A percentile compares a stretch with the other conserved stretches of the same genome.
phyloP scores from a whole-genome alignment of 92 coral and sea anemone species.

The Diadumene lineata region DNA sequence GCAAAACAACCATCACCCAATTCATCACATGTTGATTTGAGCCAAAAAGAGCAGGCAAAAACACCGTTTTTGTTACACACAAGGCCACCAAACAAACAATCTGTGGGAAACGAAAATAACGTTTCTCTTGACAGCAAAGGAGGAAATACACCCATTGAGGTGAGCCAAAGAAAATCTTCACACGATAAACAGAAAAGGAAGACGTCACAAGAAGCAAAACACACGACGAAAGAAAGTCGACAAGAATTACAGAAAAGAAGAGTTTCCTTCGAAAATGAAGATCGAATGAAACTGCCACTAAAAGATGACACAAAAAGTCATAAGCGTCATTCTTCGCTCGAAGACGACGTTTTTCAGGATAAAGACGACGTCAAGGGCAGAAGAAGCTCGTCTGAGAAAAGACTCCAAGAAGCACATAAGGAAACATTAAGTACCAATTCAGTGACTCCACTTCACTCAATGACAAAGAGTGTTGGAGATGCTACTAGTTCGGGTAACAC shows the following conservation, averaged over 20 bases:
- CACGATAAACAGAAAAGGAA: background rate
- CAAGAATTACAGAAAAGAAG: background rate
- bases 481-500: background rate
- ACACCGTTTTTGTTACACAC: background rate
- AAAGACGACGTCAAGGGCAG: constrained; percentile 5
- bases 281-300: background rate
- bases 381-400: constrained; percentile 5
- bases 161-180: background rate
- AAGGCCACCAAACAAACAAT: background rate
- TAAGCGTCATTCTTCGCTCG: background rate
- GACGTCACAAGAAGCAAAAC: background rate
- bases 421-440: background rate
- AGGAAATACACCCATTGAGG: background rate
- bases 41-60: background rate
- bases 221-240: constrained; percentile 4
- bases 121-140: constrained; percentile 7
- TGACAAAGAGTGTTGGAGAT: background rate
- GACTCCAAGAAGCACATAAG: constrained; percentile 18
- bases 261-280: constrained; percentile 6
- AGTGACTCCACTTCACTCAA: background rate
- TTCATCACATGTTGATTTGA: constrained; percentile 37
- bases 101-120: background rate
- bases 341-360: background rate
- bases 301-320: background rate
- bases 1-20: constrained; percentile 58